Conservation (phyloP, 2,113 vertebrate species). For the Puffinus mauretanicus region DNA sequence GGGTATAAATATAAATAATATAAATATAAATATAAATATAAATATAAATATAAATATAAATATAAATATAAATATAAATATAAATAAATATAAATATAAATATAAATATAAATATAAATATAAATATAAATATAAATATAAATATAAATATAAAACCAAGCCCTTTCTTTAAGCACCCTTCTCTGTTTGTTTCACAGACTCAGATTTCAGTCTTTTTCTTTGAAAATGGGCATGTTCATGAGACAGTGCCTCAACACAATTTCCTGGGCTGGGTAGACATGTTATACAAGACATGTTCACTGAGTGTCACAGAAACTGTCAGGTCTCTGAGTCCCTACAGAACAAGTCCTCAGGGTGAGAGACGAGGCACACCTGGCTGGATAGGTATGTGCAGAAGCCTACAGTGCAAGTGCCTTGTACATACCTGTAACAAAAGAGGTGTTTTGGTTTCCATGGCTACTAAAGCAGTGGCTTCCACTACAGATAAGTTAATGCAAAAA, state of each 20-base stretch:
- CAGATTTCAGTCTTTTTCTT: neutral
- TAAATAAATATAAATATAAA: neutral
- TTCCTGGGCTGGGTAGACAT: neutral
- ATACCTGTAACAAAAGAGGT: neutral
- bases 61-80: neutral
- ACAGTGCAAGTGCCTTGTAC: neutral
- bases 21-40: neutral
- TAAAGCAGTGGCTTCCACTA: neutral
- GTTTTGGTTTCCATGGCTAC: neutral
- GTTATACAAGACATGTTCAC: neutral
- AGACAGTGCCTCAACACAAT: neutral
- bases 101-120: neutral
- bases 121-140: neutral
- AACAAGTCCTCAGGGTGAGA: neutral
- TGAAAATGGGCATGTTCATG: neutral
- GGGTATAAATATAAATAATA: neutral
- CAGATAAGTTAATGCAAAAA: neutral
- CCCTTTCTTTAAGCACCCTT: neutral
- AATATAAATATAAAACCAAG: neutral
- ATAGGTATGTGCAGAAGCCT: neutral
- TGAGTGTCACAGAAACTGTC: neutral
- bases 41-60: neutral
- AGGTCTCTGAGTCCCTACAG: neutral
- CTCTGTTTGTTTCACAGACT: neutral
- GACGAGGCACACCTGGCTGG: neutral